Conservation (phyloP, 1,140 invertebrate species). For the Drosophila arawakana region DNA sequence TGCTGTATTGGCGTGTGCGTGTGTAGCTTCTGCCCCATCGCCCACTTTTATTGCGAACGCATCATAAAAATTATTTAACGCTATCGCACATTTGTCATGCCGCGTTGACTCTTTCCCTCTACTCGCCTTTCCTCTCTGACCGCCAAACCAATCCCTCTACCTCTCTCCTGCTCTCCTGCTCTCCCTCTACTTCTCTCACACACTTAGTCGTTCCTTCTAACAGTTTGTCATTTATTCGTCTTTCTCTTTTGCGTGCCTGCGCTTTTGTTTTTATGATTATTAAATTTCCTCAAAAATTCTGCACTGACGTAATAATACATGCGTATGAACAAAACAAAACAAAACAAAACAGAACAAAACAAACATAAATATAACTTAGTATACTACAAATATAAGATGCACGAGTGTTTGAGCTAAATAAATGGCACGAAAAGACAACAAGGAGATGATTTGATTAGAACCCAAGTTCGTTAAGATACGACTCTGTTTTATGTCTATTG, state of each 20-base stretch:
- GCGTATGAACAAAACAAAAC: conserved; percentile 21
- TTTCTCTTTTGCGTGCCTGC: conserved; percentile 38
- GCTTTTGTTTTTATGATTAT: conserved; percentile 76
- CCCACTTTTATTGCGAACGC: conserved; percentile 66
- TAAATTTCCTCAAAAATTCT: conserved; percentile 71
- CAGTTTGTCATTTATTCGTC: conserved; percentile 25
- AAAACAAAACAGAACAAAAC: not conserved
- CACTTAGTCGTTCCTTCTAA: not conserved
- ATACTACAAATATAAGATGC: conserved; percentile 4
- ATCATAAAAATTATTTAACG: conserved; percentile 82
- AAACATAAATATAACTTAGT: conserved; percentile 28
- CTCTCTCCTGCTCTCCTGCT: conserved; percentile 4
- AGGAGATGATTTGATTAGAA: conserved; percentile 57
- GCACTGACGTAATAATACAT: conserved; percentile 64
- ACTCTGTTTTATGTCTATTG: conserved; percentile 30
- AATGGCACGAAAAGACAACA: conserved; percentile 14
- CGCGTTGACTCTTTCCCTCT: conserved; percentile 66
- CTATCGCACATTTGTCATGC: conserved; percentile 79
- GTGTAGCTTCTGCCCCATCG: conserved; percentile 20
- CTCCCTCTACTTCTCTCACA: conserved; percentile 12
- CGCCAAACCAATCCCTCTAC: too few relatives aligned
- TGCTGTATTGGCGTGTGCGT: conserved; percentile 17
- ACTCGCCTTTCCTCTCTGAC: conserved; percentile 19
- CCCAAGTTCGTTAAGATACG: conserved; percentile 46
- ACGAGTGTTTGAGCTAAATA: conserved; percentile 1